Evolutionary conservation across 1,140 invertebrate genomes (phyloP).

Genomic region (Oryctes rhinoceros): DNA sequence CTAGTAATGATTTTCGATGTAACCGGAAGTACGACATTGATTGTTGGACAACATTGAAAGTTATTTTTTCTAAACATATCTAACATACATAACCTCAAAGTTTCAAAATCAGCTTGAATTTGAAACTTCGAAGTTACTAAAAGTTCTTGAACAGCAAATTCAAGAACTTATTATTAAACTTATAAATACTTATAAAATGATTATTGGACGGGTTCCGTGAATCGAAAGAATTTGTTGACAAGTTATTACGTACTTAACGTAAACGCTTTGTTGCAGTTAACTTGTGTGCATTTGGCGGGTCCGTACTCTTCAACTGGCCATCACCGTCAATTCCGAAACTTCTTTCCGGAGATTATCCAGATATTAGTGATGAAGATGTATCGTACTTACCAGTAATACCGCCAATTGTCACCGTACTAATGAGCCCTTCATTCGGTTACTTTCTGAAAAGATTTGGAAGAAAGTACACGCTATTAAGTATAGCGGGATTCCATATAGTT

Average conservation of each 20-base stretch:
- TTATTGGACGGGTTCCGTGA: no score
- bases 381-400: slow-evolving; percentile 45
- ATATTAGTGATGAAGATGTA: slow-evolving; percentile 45
- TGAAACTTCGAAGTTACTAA: no score
- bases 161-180: no score
- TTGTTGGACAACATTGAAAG: no score
- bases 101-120: no score
- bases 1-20: no score
- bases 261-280: background rate
- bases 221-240: no score
- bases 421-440: slow-evolving; percentile 44
- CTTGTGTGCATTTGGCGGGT: background rate
- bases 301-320: slow-evolving; percentile 32
- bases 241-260: background rate
- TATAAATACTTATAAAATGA: no score
- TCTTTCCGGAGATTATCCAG: background rate
- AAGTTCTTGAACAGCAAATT: no score
- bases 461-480: slow-evolving; percentile 44
- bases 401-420: slow-evolving; percentile 43
- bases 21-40: no score
- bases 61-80: no score
- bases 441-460: slow-evolving; percentile 51
- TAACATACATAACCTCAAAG: no score
- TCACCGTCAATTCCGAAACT: slow-evolving; percentile 43
- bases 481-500: slow-evolving; percentile 43